phyloP scores from a whole-genome alignment of 2,888 invertebrate genomes.

The Spilarctia lutea region DNA sequence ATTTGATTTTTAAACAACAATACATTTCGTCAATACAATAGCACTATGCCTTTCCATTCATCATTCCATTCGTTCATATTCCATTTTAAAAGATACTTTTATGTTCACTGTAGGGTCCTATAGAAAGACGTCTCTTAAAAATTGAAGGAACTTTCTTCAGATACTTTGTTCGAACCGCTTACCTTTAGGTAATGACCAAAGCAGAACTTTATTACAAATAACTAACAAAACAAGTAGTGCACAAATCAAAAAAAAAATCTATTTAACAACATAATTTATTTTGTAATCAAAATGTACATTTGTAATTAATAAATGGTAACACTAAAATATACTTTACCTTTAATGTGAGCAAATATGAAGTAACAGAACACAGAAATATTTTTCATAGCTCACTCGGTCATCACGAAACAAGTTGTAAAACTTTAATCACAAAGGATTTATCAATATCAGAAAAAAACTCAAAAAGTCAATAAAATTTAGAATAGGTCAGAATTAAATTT shows the following conservation, averaged over 20 bases:
- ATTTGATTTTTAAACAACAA: no score
- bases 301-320: neutral
- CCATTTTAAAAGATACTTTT: no score
- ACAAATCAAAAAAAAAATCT: no score
- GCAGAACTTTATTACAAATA: neutral
- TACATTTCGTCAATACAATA: no score
- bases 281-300: neutral
- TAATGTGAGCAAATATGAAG: constrained; percentile 61
- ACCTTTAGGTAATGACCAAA: neutral
- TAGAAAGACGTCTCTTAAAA: no score
- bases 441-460: constrained; percentile 5
- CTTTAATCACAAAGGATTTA: constrained; percentile 24
- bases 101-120: no score
- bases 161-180: no score
- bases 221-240: no score
- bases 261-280: neutral
- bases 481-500: constrained; percentile 49
- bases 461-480: constrained; percentile 20
- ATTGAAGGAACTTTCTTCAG: no score
- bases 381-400: constrained; percentile 59
- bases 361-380: constrained; percentile 59
- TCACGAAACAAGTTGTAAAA: constrained; percentile 27
- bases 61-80: no score
- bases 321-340: constrained; percentile 59
- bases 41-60: no score